Percentiles rank a stretch among this genome's conserved stretches.
phyloP scores from a whole-genome alignment of 2,797 vertebrate species.

The Sebastes hubbsi region DNA sequence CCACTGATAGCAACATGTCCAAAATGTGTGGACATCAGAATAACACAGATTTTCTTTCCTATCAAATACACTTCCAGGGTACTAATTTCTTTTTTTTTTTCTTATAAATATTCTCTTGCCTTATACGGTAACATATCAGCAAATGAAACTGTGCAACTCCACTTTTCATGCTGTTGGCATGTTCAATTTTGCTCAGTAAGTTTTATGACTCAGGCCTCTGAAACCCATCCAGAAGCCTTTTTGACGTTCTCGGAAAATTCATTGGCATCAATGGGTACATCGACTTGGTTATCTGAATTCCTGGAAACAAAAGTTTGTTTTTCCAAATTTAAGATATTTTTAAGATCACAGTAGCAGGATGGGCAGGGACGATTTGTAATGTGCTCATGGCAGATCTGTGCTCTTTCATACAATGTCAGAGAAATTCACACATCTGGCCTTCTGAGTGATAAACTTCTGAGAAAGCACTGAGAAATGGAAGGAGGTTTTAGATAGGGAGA shows the following conservation, averaged over 20 bases:
- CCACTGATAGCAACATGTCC: neutral
- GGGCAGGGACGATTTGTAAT: constrained; percentile 24
- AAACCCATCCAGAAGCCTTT: constrained; percentile 17
- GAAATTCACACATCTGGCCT: constrained; percentile 17
- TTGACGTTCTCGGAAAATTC: neutral
- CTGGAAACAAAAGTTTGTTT: neutral
- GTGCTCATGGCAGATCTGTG: neutral
- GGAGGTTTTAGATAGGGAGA: neutral
- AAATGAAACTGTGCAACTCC: neutral
- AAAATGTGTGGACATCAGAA: neutral
- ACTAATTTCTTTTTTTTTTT: neutral
- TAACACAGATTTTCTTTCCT: neutral
- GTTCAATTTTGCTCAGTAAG: neutral
- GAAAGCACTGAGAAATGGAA: neutral
- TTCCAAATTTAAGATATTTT: neutral
- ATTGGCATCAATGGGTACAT: neutral
- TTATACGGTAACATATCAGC: neutral
- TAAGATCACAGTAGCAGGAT: neutral
- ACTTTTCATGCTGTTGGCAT: neutral
- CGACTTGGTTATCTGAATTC: neutral
- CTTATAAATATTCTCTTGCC: neutral
- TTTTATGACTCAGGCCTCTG: neutral
- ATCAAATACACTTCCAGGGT: neutral
- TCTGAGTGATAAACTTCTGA: neutral
- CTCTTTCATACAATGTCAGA: constrained; percentile 8